Base-by-base conservation (phyloP, 1,140 invertebrate genomes). In the Arctopsyche grandis region DNA sequence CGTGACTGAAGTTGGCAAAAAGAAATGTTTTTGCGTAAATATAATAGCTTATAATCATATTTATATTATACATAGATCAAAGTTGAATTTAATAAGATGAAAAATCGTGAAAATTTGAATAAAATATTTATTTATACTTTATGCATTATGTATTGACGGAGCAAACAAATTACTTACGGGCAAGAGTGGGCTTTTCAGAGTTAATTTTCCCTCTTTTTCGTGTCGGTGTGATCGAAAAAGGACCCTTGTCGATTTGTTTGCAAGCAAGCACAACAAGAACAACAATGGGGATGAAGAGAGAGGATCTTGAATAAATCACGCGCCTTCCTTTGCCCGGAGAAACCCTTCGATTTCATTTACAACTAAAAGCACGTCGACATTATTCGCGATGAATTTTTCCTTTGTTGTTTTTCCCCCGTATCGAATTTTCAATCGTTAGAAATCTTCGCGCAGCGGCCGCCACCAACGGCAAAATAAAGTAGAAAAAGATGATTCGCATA, bases 301-400 rank as follows among this genome's bases (percentile, higher is more conserved):
- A 9, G 22, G n/a, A 66, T 66, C 63, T 66, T 66, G 63, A 66
- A 66, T 66, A 66, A 66, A 66, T 66, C 22, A 66, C 63, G 63
- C 48, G 10, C 48, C 3, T 14, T 16, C 48, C 48, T 52, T 52
- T 16, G 4, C 1, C 10, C 10, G 24, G 22, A n/a, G 24, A 66
- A 66, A 66, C 63, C 63, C 63, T 66, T 66, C 63, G 24, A 66
- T 66, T 66, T 66, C 63, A 66, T 66, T 66, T 66, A 66, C 63
- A 22, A 29, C 63, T 26, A 66, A 66, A 66, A 66, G 63, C 63
- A 24, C 63, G 21, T 66, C 24, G 21, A 66, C 21, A 60, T 60
- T 60, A 60, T 60, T 60, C 21, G 21, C 38, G 43, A 46, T 38
- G 24, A 16, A n/a, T 69, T 29, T 24, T 9, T 26, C 38, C 66